Evolutionary conservation across 2,113 vertebrate species (phyloP), one percentile per base, ranked within the genome.

Genomic region (Genyomyrus donnyi): DNA sequence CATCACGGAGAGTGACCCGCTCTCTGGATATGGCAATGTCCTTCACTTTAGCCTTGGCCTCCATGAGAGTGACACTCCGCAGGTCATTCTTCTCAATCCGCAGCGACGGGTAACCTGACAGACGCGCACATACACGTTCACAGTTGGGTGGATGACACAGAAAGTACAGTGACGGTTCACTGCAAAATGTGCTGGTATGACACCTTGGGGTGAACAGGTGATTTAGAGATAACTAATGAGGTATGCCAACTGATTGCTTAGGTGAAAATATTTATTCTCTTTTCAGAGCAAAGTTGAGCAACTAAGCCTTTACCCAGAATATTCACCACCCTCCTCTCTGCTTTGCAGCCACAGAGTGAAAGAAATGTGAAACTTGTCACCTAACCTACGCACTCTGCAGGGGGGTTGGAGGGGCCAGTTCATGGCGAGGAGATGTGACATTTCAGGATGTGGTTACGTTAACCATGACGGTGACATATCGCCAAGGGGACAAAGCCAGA

Each of bases 61-160:
- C 98, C 93, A 97, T 93, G 2, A 99, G 95, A 19, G 97, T 98
- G 89, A 99, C 98, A 89, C 98, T 99, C 96, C 96, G 96, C 90
- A 99, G 96, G 95, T 99, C 98, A 85, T 99, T 99, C 96, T 99
- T 99, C 97, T 99, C 98, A 91, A 99, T 99, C 90, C 98, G 96
- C 84, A 99, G 95, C 0, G 98, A 98, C 87, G 98, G 98, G 91
- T 98, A 99, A 96, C 97, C 98, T 99, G 96, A 93, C 93, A 94
- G 93, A 96, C 94, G 95, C 66, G 88, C 83, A 88, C 27, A 3
- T 10, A 13, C 48, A 48, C 13, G 85, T 84, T 84, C 53, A 62
- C 21, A 3, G 11, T 5, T 24, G 42, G 7, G 31, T 15, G n/a
- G 27, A 31, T 31, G 31, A 39, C 13, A 39, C 31, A 6, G 5